phyloP scores from a whole-genome alignment of 1,140 invertebrate species.

The Zaprionus camerounensis region DNA sequence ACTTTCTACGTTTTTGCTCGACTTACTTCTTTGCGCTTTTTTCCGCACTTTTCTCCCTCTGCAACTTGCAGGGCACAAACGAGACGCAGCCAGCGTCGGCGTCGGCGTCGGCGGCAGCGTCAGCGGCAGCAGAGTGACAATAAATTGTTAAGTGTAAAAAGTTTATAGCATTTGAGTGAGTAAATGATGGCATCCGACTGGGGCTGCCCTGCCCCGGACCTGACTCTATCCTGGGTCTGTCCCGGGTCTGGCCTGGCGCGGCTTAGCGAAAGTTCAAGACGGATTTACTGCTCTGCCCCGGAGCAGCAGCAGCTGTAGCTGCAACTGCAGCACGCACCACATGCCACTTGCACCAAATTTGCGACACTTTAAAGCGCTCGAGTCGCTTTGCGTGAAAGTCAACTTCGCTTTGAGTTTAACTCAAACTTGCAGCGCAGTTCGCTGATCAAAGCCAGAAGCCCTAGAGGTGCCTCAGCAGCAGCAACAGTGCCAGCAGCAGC shows the following conservation, averaged over 20 bases:
- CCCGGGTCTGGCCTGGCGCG: conserved; percentile 5
- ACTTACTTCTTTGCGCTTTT: conserved; percentile 63
- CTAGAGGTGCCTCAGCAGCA: conserved; percentile 24
- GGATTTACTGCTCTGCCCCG: conserved; percentile 47
- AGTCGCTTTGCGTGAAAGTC: conserved; percentile 22
- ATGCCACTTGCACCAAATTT: conserved; percentile 41
- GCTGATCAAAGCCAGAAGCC: conserved; percentile 37
- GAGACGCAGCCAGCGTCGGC: conserved; percentile 3
- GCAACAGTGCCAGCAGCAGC: background rate
- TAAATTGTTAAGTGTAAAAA: conserved; percentile 81
- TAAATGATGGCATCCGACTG: conserved; percentile 61
- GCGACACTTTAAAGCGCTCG: conserved; percentile 39
- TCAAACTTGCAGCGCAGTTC: conserved; percentile 16
- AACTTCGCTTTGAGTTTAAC: conserved; percentile 32
- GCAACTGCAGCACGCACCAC: conserved; percentile 10
- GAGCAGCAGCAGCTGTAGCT: conserved; percentile 25
- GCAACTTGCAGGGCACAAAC: conserved; percentile 28
- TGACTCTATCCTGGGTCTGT: too few species aligned
- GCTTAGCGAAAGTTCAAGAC: conserved; percentile 51
- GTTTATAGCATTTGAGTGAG: conserved; percentile 76
- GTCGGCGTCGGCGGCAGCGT: too few species aligned
- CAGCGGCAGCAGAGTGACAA: conserved; percentile 64
- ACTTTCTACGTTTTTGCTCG: conserved; percentile 71
- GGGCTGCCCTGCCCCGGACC: conserved; percentile 4
- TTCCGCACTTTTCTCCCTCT: conserved; percentile 12